Evolutionary conservation across 2,113 vertebrate genomes (phyloP), one percentile per base, ranked within the genome.

Genomic region (Otus sunia): DNA sequence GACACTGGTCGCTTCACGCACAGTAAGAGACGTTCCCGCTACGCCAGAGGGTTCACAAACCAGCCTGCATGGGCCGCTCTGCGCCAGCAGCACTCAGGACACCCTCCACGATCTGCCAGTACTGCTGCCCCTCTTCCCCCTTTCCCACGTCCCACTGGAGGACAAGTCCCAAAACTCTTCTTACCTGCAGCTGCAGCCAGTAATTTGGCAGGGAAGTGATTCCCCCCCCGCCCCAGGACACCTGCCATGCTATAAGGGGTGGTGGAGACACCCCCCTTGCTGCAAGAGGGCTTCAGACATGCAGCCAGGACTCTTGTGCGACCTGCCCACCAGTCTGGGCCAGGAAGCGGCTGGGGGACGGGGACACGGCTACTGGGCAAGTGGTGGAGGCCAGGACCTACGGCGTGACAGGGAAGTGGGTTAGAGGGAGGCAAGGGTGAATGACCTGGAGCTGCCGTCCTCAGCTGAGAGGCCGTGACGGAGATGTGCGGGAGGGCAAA

Each of bases 31-130:
- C 16, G 73, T 5, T 39, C 55, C 52, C 1, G 6, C 78, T 63
- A 2, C 1, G 0, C 1, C 5, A 71, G 32, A 23, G 49, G 30
- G 43, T 15, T 94, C 53, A 16, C 12, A 18, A 29, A 50, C 8
- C 89, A 63, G 43, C 80, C 12, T 2, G 2, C 37, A 19, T 19
- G 15, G 27, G 63, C 72, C 84, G 80, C 59, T 47, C 77, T 37
- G 62, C 32, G 25, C 7, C 72, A 29, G 72, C 72, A 18, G 39
- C 86, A 2, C 13, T 11, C 69, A 37, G 79, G 64, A 41, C 1
- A 56, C 77, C n/a, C 75, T 81, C 60, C 88, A 23, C 64, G 10
- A 45, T 12, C 78, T 56, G 60, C 63, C 82, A 73, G 20, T 10
- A 45, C 86, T 72, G 52, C 92, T 66, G 63, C 43, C 60, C 41